Conservation (phyloP, 2,888 invertebrate genomes). For the Calameuta idolon region DNA sequence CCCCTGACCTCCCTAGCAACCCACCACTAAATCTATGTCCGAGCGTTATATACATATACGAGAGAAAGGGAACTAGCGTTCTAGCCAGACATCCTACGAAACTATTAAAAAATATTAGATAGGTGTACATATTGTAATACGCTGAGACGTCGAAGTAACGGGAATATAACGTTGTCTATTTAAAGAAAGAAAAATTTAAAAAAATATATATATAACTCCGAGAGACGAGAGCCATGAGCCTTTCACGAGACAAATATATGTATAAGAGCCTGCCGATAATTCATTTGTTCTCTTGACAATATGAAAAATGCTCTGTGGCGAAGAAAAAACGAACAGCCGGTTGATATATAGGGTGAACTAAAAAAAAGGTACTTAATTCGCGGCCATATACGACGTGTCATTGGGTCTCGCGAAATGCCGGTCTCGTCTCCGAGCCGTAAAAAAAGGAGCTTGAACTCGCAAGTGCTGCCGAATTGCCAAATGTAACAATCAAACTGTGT, state of each 20-base stretch:
- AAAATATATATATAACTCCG: neutral
- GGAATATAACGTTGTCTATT: slow-evolving; percentile 43
- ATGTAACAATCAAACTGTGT: slow-evolving; percentile 59
- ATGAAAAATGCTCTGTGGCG: neutral
- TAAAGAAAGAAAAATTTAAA: slow-evolving; percentile 19
- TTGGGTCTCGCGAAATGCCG: slow-evolving; percentile 4
- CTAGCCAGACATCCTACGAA: neutral
- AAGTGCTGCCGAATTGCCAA: slow-evolving; percentile 60
- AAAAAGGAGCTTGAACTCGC: slow-evolving; percentile 53
- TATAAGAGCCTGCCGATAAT: neutral
- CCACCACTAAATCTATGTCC: neutral
- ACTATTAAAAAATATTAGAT: slow-evolving; percentile 27
- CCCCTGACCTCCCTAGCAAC: neutral
- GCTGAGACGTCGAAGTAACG: slow-evolving; percentile 32
- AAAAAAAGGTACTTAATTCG: neutral
- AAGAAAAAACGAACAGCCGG: neutral
- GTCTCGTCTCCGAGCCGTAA: slow-evolving; percentile 29
- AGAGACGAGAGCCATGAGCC: neutral
- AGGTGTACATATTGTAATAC: slow-evolving; percentile 46
- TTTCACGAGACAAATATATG: neutral
- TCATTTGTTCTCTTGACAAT: neutral
- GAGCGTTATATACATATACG: neutral
- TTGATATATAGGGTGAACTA: neutral
- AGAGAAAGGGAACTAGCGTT: neutral
- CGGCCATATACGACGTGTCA: neutral